Percentiles rank a stretch among this genome's conserved stretches.
phyloP scores from a whole-genome alignment of 2,797 vertebrate genomes.

The Yasuhikotakia modesta region DNA sequence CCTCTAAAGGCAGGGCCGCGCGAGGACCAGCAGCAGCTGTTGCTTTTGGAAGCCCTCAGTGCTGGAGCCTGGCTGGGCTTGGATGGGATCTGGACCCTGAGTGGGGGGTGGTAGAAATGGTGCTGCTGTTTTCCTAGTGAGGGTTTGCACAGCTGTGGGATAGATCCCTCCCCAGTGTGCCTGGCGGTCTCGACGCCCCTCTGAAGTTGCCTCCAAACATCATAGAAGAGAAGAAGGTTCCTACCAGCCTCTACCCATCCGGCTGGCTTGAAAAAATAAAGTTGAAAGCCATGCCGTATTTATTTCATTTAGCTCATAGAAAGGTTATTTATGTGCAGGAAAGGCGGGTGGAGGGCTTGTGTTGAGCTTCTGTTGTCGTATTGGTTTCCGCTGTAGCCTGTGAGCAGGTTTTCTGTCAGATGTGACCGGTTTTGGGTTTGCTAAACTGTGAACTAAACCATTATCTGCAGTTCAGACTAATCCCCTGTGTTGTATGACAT shows the following conservation, averaged over 20 bases:
- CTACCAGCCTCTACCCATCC: slow-evolving; percentile 51
- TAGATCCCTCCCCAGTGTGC: slow-evolving; percentile 73
- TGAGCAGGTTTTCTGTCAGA: too few relatives aligned
- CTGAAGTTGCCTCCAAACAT: slow-evolving; percentile 70
- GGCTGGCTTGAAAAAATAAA: slow-evolving; percentile 66
- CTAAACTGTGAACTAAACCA: too few relatives aligned
- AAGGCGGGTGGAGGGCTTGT: not conserved
- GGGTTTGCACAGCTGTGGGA: slow-evolving; percentile 85
- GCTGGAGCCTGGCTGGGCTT: slow-evolving; percentile 56
- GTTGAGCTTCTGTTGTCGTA: slow-evolving; percentile 7
- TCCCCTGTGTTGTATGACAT: too few relatives aligned
- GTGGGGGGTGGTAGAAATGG: slow-evolving; percentile 16
- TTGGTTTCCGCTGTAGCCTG: too few relatives aligned
- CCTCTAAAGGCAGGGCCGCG: slow-evolving; percentile 63
- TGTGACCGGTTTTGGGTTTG: too few relatives aligned
- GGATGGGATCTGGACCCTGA: slow-evolving; percentile 60
- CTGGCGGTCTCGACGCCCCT: slow-evolving; percentile 64
- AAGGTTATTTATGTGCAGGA: not conserved
- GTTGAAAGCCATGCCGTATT: slow-evolving; percentile 62
- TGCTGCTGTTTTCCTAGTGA: slow-evolving; percentile 50
- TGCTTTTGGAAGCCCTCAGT: slow-evolving; percentile 64
- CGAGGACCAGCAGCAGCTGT: slow-evolving; percentile 55
- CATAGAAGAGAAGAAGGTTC: slow-evolving; percentile 60
- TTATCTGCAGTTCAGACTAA: too few relatives aligned
- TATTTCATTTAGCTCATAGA: slow-evolving; percentile 62